Base-by-base conservation (phyloP, 2,797 vertebrate species). In the Psittacula echo region DNA sequence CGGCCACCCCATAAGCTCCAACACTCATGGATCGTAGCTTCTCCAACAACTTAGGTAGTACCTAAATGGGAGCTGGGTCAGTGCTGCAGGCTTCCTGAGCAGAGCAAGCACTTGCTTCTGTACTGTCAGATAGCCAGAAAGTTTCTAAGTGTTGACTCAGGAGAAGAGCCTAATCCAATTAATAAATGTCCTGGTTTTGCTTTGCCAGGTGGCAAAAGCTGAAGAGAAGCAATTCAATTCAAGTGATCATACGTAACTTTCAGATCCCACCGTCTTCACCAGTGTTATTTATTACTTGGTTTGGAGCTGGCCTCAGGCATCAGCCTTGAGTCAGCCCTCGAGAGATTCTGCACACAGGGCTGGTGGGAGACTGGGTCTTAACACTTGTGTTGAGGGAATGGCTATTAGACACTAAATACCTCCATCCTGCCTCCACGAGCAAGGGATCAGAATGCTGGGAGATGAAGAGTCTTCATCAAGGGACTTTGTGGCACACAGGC, bases 51-150 rank as follows among this genome's bases (percentile, higher is more conserved):
- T 47, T 6, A 1, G 4, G 37, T 24, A 30, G 32, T 24, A 64
- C 29, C 22, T 60, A 17, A 3, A 0, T 2, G 0, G 76, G 53
- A 90, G 50, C 6, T 0, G 47, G 2, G 2, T 5, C 37, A 18
- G 11, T n/a, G 42, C 51, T 0, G 0, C 54, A 41, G 54, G 41
- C 53, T 75, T 78, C 8, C 83, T 19, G 34, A 39, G 70, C 23
- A 56, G n/a, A 64, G 19, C 0, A 45, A 26, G n/a, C 3, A 15
- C 47, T 20, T 48, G 51, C 41, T 62, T 7, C 51, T 11, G 48
- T 54, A 4, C 24, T 26, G 26, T 18, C 84, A 42, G 45, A 22
- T 21, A 72, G 51, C 47, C 20, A 67, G 48, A 45, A 53, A 67
- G 78, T 20, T 65, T 45, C 67, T 9, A 73, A 56, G 37, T 3